Evolutionary conservation across 2,888 invertebrate genomes (phyloP).

Genomic region (Iphiclides podalirius): DNA sequence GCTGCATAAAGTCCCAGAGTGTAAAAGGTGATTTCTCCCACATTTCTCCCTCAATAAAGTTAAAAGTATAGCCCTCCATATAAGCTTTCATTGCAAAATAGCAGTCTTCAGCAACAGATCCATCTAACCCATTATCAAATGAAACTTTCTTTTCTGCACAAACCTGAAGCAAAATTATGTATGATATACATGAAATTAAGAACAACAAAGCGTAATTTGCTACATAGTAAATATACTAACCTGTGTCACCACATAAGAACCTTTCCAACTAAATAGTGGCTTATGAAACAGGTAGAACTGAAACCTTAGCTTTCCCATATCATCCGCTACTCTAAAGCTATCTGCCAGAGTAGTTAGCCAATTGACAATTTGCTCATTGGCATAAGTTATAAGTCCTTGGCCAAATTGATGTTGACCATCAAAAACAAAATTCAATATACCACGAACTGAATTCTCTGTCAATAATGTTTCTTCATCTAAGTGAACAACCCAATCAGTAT

Average conservation of each 20-base stretch:
- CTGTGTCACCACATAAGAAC: conserved; percentile 98
- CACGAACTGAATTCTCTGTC: conserved; percentile 93
- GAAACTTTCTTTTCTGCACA: conserved; percentile 94
- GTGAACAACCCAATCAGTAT: conserved; percentile 98
- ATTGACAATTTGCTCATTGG: conserved; percentile 97
- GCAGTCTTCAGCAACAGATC: conserved; percentile 98
- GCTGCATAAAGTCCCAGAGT: conserved; percentile 96
- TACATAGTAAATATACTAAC: conserved; percentile 60
- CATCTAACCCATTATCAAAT: conserved; percentile 97
- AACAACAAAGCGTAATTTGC: too few relatives aligned
- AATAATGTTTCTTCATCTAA: conserved; percentile 97
- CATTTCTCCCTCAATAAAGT: conserved; percentile 99
- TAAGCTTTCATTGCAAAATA: conserved; percentile 98
- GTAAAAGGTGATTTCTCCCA: conserved; percentile 99
- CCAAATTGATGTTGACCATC: conserved; percentile 98
- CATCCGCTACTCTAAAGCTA: conserved; percentile 97
- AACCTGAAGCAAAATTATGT: conserved; percentile 79
- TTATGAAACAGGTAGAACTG: conserved; percentile 96
- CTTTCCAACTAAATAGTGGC: conserved; percentile 98
- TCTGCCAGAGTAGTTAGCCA: conserved; percentile 98
- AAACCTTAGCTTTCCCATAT: conserved; percentile 96
- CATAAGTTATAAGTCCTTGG: conserved; percentile 97
- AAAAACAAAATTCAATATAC: conserved; percentile 95
- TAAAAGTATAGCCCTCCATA: conserved; percentile 93
- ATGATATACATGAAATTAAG: neutral